Evolutionary conservation across 2,797 vertebrate species (phyloP).

Genomic region (Sebastolobus altivelis): DNA sequence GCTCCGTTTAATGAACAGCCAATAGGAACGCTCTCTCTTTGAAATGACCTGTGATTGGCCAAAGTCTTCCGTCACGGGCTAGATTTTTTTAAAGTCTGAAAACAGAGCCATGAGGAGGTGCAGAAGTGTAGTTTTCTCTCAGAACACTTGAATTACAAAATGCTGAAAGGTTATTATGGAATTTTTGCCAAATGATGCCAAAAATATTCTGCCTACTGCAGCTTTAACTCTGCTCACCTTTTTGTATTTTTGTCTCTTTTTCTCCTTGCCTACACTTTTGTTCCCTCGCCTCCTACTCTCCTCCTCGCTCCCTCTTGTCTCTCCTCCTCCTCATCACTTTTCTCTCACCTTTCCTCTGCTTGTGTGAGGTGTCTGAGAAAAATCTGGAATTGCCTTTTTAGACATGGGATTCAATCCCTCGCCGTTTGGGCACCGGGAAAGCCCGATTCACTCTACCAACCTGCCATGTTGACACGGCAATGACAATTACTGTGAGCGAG

Average conservation of each 20-base stretch:
- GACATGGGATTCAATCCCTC: constrained; percentile 25
- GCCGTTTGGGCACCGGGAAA: neutral
- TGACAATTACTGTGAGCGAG: constrained; percentile 33
- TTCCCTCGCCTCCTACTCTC: neutral
- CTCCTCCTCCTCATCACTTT: neutral
- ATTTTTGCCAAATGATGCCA: too few species aligned
- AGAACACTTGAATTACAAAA: too few species aligned
- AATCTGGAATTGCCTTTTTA: constrained; percentile 28
- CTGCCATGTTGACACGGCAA: constrained; percentile 12
- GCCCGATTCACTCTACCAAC: constrained; percentile 7
- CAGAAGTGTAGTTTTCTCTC: too few species aligned
- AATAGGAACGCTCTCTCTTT: too few species aligned
- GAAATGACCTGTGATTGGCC: too few species aligned
- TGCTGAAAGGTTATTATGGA: too few species aligned
- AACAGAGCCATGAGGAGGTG: too few species aligned
- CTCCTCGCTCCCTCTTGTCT: neutral
- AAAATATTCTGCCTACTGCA: too few species aligned
- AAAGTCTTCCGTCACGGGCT: too few species aligned
- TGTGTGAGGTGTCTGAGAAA: neutral
- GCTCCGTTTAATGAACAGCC: too few species aligned
- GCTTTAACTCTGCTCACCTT: neutral
- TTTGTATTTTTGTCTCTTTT: constrained; percentile 2
- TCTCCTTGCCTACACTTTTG: neutral
- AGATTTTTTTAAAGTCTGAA: too few species aligned
- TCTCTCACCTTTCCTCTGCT: neutral